phyloP scores from a whole-genome alignment of 2,888 invertebrate species.

The Fragum sueziense region DNA sequence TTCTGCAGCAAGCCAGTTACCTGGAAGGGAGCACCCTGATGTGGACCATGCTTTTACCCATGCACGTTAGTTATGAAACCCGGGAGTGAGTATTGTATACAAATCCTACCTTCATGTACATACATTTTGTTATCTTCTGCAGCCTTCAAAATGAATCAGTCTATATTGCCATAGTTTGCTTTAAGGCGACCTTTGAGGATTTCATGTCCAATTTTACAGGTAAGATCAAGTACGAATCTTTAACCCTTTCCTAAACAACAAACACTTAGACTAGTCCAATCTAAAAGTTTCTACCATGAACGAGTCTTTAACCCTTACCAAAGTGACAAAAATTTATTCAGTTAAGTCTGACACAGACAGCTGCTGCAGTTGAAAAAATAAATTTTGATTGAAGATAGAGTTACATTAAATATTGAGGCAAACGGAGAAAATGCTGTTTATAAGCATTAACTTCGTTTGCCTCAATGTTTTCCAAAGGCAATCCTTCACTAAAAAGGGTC shows the following conservation, averaged over 20 bases:
- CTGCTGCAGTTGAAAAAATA: background rate
- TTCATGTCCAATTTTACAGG: no score
- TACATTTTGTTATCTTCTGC: no score
- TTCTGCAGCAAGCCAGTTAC: no score
- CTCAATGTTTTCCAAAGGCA: background rate
- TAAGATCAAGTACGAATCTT: no score
- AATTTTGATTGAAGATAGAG: background rate
- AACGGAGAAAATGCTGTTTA: background rate
- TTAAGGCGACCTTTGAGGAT: no score
- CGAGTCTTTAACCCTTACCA: background rate
- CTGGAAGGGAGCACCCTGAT: no score
- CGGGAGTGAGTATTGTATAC: no score
- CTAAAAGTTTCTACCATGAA: background rate
- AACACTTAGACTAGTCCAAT: background rate
- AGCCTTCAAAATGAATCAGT: background rate
- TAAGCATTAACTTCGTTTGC: background rate
- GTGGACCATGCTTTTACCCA: no score
- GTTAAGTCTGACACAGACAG: background rate
- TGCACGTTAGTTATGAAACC: no score
- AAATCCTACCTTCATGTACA: no score
- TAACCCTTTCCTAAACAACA: background rate
- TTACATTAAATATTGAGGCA: background rate
- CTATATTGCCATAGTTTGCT: no score
- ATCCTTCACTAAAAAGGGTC: background rate
- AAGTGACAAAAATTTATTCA: background rate